A percentile compares a stretch with the other conserved stretches of the same genome.
Evolutionary conservation across 2,888 invertebrate genomes (phyloP).

Genomic region (Eupithecia insigniata): DNA sequence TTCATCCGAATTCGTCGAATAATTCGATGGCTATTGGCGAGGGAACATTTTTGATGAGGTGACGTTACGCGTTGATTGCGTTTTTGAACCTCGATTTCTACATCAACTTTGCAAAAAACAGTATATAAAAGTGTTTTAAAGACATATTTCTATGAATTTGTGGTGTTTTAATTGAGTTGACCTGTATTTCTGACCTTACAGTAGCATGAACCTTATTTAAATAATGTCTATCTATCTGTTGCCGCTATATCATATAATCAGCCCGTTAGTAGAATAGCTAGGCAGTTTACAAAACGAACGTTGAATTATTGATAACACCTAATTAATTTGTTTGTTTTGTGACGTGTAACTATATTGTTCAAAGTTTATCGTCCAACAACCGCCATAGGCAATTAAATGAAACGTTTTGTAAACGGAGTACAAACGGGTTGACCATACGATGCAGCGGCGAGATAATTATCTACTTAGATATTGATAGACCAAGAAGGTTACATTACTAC

Average conservation of each 20-base stretch:
- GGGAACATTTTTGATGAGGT: slow-evolving; percentile 20
- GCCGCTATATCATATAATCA: background rate
- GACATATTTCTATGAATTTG: background rate
- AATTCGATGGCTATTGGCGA: slow-evolving; percentile 24
- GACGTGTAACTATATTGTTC: no score
- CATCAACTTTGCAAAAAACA: background rate
- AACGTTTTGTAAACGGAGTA: background rate
- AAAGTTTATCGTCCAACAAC: background rate
- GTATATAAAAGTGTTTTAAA: background rate
- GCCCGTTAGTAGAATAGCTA: background rate
- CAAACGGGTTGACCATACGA: background rate
- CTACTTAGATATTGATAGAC: background rate
- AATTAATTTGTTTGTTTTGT: background rate
- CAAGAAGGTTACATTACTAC: background rate
- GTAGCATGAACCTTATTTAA: background rate
- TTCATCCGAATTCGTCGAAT: slow-evolving; percentile 27
- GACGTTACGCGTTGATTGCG: slow-evolving; percentile 9
- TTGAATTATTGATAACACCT: background rate
- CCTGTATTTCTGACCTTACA: background rate
- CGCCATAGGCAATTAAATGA: background rate
- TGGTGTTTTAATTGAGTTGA: background rate
- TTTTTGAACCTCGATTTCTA: background rate
- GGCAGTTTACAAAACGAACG: background rate
- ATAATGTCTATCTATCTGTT: background rate
- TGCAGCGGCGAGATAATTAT: no score